Conservation (phyloP, 2,888 invertebrate genomes). For the Eucera pruinosa region DNA sequence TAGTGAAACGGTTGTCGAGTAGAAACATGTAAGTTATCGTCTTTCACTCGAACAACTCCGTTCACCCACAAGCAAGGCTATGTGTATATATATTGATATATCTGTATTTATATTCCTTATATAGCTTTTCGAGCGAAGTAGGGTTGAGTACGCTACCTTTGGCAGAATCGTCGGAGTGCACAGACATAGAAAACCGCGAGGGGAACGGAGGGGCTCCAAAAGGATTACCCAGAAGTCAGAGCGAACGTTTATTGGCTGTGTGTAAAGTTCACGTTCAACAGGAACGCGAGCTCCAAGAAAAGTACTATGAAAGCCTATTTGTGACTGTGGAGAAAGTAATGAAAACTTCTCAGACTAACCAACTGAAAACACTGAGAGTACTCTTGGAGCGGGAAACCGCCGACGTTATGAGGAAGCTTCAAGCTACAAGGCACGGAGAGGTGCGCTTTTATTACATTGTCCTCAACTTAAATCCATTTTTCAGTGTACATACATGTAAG, state of each 20-base stretch:
- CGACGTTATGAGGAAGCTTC: conserved; percentile 92
- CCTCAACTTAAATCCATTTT: not conserved
- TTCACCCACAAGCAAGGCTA: no score
- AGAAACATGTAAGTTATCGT: conserved; percentile 90
- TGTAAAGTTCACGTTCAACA: conserved; percentile 89
- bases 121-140: conserved; percentile 79
- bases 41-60: conserved; percentile 21
- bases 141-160: conserved; percentile 74
- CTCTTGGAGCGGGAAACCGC: conserved; percentile 90
- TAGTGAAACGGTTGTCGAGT: conserved; percentile 91
- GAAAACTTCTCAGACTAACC: conserved; percentile 91
- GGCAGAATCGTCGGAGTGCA: conserved; percentile 85
- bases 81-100: not conserved
- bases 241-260: conserved; percentile 87
- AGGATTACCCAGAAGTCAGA: conserved; percentile 87
- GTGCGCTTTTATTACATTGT: conserved; percentile 59
- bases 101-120: conserved; percentile 25
- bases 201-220: conserved; percentile 85
- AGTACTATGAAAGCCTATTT: conserved; percentile 93
- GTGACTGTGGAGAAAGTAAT: conserved; percentile 92
- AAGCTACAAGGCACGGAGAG: conserved; percentile 93
- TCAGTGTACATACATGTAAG: not conserved
- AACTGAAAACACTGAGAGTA: conserved; percentile 91
- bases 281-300: conserved; percentile 91
- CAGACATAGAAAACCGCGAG: conserved; percentile 82